phyloP scores from a whole-genome alignment of 2,797 vertebrate genomes.

The Tachyglossus aculeatus region DNA sequence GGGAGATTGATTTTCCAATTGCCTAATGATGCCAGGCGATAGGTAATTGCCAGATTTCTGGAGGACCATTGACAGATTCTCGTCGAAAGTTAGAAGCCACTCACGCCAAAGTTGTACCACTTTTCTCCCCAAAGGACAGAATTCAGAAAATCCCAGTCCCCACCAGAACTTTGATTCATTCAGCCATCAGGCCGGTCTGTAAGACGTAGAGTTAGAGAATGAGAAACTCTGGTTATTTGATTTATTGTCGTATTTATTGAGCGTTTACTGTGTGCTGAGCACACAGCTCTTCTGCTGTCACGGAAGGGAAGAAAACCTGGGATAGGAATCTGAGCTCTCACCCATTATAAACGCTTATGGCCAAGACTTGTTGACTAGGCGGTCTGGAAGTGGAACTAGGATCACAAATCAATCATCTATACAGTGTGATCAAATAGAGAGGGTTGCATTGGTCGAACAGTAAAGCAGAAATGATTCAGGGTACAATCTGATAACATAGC shows the following conservation, averaged over 20 bases:
- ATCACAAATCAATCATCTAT: conserved; percentile 38
- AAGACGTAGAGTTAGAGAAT: too few species aligned
- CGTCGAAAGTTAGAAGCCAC: conserved; percentile 34
- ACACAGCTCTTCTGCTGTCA: too few species aligned
- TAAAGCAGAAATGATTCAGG: conserved; percentile 47
- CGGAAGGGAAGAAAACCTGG: too few species aligned
- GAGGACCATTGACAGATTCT: conserved; percentile 46
- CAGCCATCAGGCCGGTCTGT: too few species aligned
- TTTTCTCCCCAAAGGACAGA: conserved; percentile 21
- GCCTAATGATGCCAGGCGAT: conserved; percentile 9
- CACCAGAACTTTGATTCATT: conserved; percentile 6
- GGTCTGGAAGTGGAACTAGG: conserved; percentile 28
- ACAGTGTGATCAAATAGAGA: conserved; percentile 42
- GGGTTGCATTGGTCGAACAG: conserved; percentile 50
- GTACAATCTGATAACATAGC: conserved; percentile 3
- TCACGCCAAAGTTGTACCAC: conserved; percentile 22
- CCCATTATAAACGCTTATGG: conserved; percentile 31
- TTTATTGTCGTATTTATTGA: too few species aligned
- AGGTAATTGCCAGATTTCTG: conserved; percentile 41
- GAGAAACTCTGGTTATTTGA: too few species aligned
- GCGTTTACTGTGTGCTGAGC: too few species aligned
- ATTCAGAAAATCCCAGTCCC: conserved; percentile 1
- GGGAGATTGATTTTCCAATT: conserved; percentile 26
- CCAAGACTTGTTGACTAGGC: conserved; percentile 40
- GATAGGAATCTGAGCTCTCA: too few species aligned